Base-by-base conservation (phyloP, 1,140 invertebrate genomes). In the Tenebrio molitor region DNA sequence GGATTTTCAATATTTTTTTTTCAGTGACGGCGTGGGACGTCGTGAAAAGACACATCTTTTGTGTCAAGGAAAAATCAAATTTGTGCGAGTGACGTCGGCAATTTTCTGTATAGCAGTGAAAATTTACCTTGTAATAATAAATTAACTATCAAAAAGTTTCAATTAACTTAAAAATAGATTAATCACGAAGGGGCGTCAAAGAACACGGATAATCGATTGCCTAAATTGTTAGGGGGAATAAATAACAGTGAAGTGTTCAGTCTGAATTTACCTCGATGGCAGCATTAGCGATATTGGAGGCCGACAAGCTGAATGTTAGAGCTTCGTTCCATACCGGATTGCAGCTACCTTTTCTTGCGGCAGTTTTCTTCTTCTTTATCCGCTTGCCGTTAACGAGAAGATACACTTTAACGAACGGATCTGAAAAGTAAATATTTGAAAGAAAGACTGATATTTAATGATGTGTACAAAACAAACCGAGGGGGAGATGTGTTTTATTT, bases 251-350 rank as follows among this genome's bases (percentile, higher is more conserved):
- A 8, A 4, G 25, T 29, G 25, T 29, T 29, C 8, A 29, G 8
- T 29, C 8, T 29, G 3, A 12, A 4, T 34, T 68, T 83, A 94
- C 92, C 88, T 95, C 93, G 77, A 95, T 88, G 39, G 91, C 91
- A 73, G 91, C 89, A 74, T 89, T 87, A 34, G 89, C 85, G 1
- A 94, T 83, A 77, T 88, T 88, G 33, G 86, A 85, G 2, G 92
- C 89, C 46, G 92, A 85, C 76, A 97, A 87, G 82, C 95, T 97
- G 83, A 97, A 98, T 8, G 93, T 91, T 75, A 97, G 90, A 2
- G 95, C 94, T 83, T 98, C 95, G 83, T 97, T 97, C 93, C 97
- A 98, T 5, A 96, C 92, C n/a, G 96, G 95, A 85, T 95, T 94
- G 34, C 90, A 88, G 8, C 91, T 94, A 78, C 92, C 91, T 82